phyloP scores from a whole-genome alignment of 2,797 vertebrate species.

The Clamator glandarius region DNA sequence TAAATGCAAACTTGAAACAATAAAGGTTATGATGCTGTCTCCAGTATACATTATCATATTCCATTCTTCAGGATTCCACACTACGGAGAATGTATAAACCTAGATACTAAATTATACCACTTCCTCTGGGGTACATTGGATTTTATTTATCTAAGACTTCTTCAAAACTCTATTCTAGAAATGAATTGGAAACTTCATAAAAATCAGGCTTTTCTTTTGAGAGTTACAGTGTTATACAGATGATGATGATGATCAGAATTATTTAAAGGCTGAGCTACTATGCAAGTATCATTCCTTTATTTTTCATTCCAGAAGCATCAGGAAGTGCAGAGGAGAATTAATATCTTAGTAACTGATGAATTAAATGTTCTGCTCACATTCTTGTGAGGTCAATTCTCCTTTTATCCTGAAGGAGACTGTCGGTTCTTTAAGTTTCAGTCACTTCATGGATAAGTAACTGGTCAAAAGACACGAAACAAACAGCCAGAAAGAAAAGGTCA shows the following conservation, averaged over 20 bases:
- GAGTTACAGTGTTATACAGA: neutral
- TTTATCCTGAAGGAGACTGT: neutral
- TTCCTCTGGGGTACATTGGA: neutral
- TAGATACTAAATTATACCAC: neutral
- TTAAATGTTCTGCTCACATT: conserved; percentile 2
- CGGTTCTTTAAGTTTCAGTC: neutral
- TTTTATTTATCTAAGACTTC: neutral
- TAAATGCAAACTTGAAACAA: neutral
- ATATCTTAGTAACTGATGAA: neutral
- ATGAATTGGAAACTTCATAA: neutral
- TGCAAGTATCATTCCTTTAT: neutral
- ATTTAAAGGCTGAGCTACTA: neutral
- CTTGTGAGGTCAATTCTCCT: neutral
- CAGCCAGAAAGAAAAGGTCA: conserved; percentile 37
- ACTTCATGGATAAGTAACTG: neutral
- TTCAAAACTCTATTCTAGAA: neutral
- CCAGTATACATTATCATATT: neutral
- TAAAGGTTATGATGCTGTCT: neutral
- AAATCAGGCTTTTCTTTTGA: neutral
- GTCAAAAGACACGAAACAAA: conserved; percentile 3
- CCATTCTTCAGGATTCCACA: neutral
- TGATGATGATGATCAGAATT: neutral
- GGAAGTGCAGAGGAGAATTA: neutral
- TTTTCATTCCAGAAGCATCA: neutral
- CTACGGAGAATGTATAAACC: neutral